These are phyloP conservation scores for Eclectus roratus DNA, from an alignment of 2,113 vertebrate species.

Conservation along the genomic window DNA sequence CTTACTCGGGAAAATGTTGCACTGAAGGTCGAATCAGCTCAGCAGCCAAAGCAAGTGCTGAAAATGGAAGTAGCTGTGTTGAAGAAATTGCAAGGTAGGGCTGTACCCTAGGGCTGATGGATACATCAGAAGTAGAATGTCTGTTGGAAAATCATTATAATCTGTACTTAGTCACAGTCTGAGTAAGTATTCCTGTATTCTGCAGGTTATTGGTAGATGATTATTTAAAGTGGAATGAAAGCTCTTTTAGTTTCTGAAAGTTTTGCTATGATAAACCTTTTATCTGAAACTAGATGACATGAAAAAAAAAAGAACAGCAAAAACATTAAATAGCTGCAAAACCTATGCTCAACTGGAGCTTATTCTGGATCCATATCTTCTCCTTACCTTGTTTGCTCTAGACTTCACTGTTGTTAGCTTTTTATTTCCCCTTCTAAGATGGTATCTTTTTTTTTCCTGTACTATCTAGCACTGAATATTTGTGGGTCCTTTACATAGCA, in stretches of 20 bases:
- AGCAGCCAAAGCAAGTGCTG: slow-evolving; percentile 98
- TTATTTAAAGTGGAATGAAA: neutral
- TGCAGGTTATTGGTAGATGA: neutral
- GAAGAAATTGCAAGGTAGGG: slow-evolving; percentile 96
- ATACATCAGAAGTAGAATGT: neutral
- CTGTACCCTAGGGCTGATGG: neutral
- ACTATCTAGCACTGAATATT: neutral
- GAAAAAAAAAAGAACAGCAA: neutral
- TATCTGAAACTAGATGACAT: neutral
- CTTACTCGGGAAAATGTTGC: slow-evolving; percentile 92
- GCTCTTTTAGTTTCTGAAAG: neutral
- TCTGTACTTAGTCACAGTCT: neutral
- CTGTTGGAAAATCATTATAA: neutral
- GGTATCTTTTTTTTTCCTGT: neutral
- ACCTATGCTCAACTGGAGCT: neutral
- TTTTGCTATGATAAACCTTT: neutral
- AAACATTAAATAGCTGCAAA: neutral
- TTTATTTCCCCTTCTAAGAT: neutral
- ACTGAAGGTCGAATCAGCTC: slow-evolving; percentile 97
- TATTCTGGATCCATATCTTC: neutral
- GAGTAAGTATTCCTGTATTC: neutral
- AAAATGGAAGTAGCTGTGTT: slow-evolving; percentile 99
- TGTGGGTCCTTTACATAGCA: neutral
- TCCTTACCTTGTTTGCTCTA: neutral
- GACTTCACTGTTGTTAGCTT: neutral